Percentiles rank a stretch among this genome's conserved stretches.
These are phyloP conservation scores for Lasioglossum malachurum DNA, from an alignment of 2,888 invertebrate species.

Conservation along the genomic window DNA sequence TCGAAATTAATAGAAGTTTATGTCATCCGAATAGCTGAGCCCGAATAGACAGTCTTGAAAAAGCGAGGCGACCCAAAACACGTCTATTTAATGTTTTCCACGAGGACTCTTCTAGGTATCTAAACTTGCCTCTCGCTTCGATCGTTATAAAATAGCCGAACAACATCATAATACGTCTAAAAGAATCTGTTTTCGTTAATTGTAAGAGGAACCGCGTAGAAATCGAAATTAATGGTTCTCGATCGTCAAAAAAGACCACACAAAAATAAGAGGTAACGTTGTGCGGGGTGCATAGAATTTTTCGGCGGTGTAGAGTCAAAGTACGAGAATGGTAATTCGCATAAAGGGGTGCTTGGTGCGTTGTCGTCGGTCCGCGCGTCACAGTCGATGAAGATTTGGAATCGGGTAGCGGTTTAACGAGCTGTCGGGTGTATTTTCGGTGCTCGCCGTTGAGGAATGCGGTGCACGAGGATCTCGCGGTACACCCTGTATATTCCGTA, in stretches of 20 bases:
- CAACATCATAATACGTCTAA: neutral
- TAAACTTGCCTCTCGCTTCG: neutral
- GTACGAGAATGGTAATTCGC: neutral
- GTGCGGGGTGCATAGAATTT: neutral
- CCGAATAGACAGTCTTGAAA: too few species aligned
- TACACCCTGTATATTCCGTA: constrained; percentile 79
- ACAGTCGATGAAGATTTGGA: neutral
- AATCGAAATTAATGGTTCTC: neutral
- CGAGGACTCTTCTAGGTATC: neutral
- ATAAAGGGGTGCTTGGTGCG: neutral
- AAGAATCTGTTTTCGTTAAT: neutral
- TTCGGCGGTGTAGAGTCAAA: neutral
- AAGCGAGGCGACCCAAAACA: too few species aligned
- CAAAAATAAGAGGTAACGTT: neutral
- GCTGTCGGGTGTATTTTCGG: constrained; percentile 16
- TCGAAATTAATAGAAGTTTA: too few species aligned
- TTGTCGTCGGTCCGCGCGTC: neutral
- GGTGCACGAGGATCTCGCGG: constrained; percentile 4
- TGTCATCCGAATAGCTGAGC: too few species aligned
- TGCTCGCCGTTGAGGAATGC: neutral
- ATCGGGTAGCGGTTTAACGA: constrained; percentile 23
- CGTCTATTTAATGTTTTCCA: neutral
- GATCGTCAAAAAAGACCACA: neutral
- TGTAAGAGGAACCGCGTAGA: too few species aligned
- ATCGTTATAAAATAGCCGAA: neutral